A percentile compares a stretch with the other conserved stretches of the same genome.
These are phyloP conservation scores for Myxocyprinus asiaticus DNA, from an alignment of 2,113 vertebrate species.

Conservation along the genomic window DNA sequence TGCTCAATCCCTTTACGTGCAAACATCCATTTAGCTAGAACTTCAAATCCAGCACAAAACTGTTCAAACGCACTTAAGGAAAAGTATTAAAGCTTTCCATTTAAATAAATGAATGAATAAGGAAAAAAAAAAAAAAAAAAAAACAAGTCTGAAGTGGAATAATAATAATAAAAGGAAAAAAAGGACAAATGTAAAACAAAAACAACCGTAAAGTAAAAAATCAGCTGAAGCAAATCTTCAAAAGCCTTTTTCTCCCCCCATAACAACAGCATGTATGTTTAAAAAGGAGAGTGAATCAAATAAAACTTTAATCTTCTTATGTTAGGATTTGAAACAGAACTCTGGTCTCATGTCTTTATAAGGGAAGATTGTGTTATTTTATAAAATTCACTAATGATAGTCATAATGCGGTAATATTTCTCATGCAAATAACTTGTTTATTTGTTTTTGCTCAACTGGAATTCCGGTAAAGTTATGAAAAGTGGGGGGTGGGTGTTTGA, in stretches of 20 bases:
- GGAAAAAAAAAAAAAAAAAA: neutral
- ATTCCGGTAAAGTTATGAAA: constrained; percentile 26
- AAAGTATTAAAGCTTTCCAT: neutral
- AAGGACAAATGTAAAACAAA: neutral
- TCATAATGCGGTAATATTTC: constrained; percentile 39
- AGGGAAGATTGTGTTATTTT: constrained; percentile 7
- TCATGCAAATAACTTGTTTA: constrained; percentile 47
- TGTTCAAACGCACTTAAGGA: neutral
- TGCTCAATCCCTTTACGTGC: too few relatives aligned
- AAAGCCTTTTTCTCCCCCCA: constrained; percentile 4
- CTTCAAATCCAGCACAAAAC: too few relatives aligned
- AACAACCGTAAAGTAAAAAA: constrained; percentile 24
- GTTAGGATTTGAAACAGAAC: constrained; percentile 15
- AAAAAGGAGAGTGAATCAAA: constrained; percentile 42
- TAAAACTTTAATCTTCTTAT: constrained; percentile 54
- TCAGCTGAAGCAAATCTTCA: constrained; percentile 20
- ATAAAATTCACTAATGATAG: constrained; percentile 40
- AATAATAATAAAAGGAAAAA: neutral
- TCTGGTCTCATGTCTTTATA: constrained; percentile 19
- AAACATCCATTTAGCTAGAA: too few relatives aligned
- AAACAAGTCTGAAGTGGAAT: too few relatives aligned
- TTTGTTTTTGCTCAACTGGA: constrained; percentile 35
- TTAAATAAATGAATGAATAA: constrained; percentile 11
- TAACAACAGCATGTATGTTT: constrained; percentile 24
- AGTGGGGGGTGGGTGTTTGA: constrained; percentile 16